Percentiles rank a stretch among this genome's conserved stretches.
Evolutionary conservation across 1,140 invertebrate genomes (phyloP).

Genomic region (Arion vulgaris): DNA sequence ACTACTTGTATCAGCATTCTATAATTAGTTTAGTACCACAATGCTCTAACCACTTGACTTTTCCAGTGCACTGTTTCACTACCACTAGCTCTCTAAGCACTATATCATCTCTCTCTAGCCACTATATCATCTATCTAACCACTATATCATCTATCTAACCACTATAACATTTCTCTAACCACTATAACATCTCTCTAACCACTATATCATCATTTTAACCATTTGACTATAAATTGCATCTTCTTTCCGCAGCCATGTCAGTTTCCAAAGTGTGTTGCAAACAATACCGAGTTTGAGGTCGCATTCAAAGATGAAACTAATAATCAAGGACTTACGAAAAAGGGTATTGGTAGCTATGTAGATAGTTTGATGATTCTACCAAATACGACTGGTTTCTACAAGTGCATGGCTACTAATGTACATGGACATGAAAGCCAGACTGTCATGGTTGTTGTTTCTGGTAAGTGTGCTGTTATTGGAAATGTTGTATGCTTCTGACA

Average conservation of each 20-base stretch:
- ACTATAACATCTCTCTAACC: too few relatives aligned
- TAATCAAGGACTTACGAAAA: neutral
- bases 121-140: too few relatives aligned
- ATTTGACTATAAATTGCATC: neutral
- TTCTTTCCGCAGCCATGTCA: constrained; percentile 6
- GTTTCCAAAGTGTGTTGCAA: neutral
- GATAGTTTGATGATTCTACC: neutral
- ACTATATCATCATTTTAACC: too few relatives aligned
- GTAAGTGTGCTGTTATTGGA: neutral
- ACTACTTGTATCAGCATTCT: too few relatives aligned
- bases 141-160: too few relatives aligned
- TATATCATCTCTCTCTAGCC: too few relatives aligned
- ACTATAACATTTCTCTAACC: too few relatives aligned
- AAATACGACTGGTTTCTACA: constrained; percentile 11
- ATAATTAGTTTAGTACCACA: too few relatives aligned
- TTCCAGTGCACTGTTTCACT: too few relatives aligned
- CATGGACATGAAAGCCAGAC: neutral
- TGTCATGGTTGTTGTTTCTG: constrained; percentile 11
- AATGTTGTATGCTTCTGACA: neutral
- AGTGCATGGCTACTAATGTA: constrained; percentile 1
- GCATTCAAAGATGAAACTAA: neutral
- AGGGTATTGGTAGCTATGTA: neutral
- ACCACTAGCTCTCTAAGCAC: too few relatives aligned
- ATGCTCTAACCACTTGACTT: too few relatives aligned
- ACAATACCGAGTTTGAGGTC: neutral